Conservation (phyloP, 1,140 invertebrate genomes). For the Heliconius melpomene region DNA sequence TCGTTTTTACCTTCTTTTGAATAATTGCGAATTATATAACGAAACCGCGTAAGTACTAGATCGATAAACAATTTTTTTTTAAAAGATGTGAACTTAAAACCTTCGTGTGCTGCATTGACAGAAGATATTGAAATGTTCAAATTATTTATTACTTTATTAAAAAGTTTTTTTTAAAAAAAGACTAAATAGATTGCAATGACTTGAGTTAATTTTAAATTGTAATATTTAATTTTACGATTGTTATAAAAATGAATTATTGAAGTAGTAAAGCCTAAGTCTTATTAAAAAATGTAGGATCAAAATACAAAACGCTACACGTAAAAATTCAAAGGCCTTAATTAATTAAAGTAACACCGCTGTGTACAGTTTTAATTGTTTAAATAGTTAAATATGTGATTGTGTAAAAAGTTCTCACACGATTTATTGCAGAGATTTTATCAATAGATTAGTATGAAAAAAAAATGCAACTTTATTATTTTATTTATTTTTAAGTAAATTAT, state of each 20-base stretch:
- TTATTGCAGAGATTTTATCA: not conserved
- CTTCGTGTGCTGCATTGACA: too few relatives aligned
- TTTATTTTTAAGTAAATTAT: not conserved
- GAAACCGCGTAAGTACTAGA: too few relatives aligned
- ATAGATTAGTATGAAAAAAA: not conserved
- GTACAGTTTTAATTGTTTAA: constrained; percentile 13
- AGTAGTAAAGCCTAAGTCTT: not conserved
- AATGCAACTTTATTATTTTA: not conserved
- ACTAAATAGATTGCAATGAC: too few relatives aligned
- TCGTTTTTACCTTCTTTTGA: too few relatives aligned
- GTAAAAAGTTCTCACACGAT: not conserved
- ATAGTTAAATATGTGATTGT: not conserved
- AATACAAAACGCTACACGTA: constrained; percentile 1
- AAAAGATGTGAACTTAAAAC: too few relatives aligned
- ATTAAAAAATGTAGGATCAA: not conserved
- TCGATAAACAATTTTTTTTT: too few relatives aligned
- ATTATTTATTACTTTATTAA: too few relatives aligned
- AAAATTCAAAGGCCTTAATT: constrained; percentile 6
- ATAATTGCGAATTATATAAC: too few relatives aligned
- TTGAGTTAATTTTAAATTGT: too few relatives aligned
- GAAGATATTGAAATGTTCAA: too few relatives aligned
- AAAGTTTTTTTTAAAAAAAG: too few relatives aligned
- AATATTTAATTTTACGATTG: too few relatives aligned
- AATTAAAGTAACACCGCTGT: constrained; percentile 11
- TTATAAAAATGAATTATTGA: not conserved